phyloP scores from a whole-genome alignment of 2,797 vertebrate genomes.

The Lagocephalus sceleratus region DNA sequence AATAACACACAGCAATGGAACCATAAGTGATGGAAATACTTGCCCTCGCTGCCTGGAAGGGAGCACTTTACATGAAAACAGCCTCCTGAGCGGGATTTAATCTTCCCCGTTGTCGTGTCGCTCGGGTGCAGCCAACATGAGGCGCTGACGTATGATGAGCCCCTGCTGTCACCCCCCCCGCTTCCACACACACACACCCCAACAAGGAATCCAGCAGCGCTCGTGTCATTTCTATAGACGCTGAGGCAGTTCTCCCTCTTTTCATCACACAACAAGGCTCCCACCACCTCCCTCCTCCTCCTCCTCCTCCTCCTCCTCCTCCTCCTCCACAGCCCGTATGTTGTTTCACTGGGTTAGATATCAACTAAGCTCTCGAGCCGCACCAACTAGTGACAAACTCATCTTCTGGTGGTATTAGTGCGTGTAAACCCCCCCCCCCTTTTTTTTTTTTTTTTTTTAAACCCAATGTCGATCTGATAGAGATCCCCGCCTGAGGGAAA shows the following conservation, averaged over 20 bases:
- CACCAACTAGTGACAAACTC: conserved; percentile 44
- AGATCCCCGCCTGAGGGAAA: conserved; percentile 58
- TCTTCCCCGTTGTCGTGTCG: conserved; percentile 43
- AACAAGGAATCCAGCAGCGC: conserved; percentile 25
- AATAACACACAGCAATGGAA: conserved; percentile 53
- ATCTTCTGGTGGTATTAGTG: conserved; percentile 63
- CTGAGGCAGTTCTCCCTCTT: conserved; percentile 22
- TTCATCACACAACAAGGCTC: conserved; percentile 27
- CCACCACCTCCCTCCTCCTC: not conserved
- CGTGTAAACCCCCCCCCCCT: conserved; percentile 39
- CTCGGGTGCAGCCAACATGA: conserved; percentile 28
- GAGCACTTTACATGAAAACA: conserved; percentile 52
- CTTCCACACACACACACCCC: too few relatives aligned
- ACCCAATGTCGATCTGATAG: conserved; percentile 70
- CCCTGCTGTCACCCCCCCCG: conserved; percentile 36
- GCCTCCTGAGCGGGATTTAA: conserved; percentile 42
- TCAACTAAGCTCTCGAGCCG: conserved; percentile 32
- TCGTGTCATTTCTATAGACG: conserved; percentile 34
- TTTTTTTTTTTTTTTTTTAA: conserved; percentile 45
- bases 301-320: not conserved
- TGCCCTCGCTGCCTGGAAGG: conserved; percentile 31
- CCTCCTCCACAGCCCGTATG: conserved; percentile 3
- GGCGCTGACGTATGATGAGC: conserved; percentile 22
- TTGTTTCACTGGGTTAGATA: conserved; percentile 51
- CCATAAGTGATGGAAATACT: conserved; percentile 57